Evolutionary conservation across 2,113 vertebrate species (phyloP).

Genomic region (Bolborhynchus lineola): DNA sequence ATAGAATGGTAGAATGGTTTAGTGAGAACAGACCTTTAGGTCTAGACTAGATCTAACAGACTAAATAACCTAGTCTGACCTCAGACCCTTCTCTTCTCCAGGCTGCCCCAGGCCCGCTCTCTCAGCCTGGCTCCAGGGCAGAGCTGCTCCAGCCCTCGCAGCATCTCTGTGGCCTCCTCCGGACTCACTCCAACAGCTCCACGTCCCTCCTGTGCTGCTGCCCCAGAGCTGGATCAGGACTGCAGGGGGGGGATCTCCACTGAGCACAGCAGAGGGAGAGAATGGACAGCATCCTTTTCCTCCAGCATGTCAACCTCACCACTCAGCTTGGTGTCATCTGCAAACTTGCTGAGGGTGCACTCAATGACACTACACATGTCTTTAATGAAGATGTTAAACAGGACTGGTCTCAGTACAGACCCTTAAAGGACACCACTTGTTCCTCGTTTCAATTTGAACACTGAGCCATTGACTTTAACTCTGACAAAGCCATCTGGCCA

Average conservation of each 20-base stretch:
- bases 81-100: not conserved
- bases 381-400: not conserved
- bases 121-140: not conserved
- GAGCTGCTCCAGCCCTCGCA: too few relatives aligned
- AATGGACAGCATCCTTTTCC: not conserved
- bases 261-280: not conserved
- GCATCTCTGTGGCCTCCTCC: not conserved
- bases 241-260: not conserved
- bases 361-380: too few relatives aligned
- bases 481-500: not conserved
- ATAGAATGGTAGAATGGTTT: not conserved
- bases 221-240: not conserved
- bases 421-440: not conserved
- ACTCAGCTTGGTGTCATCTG: not conserved
- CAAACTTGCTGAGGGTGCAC: not conserved
- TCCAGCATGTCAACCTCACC: too few relatives aligned
- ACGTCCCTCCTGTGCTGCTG: not conserved
- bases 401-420: not conserved
- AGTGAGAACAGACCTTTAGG: not conserved
- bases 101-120: not conserved
- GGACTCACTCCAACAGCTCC: not conserved
- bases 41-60: not conserved
- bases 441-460: not conserved
- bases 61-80: not conserved
- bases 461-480: not conserved